These are phyloP conservation scores for Lordiphosa clarofinis DNA, from an alignment of 1,140 invertebrate species.

Conservation along the genomic window DNA sequence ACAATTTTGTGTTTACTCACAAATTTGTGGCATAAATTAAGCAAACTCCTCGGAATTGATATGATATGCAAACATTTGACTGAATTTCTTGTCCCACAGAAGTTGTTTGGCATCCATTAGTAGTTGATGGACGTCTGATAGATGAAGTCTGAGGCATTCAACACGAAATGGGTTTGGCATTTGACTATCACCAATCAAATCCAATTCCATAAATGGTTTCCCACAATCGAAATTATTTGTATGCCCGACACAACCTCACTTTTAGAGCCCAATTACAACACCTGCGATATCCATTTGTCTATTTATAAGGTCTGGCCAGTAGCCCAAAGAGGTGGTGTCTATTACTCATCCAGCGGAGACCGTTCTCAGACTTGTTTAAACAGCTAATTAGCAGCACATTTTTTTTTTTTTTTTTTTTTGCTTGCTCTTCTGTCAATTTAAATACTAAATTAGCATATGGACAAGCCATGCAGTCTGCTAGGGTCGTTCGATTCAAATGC, in stretches of 20 bases:
- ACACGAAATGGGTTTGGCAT: constrained; percentile 6
- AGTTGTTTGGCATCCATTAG: constrained; percentile 14
- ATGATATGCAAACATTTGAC: constrained; percentile 19
- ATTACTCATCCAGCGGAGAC: constrained; percentile 24
- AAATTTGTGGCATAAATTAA: constrained; percentile 15
- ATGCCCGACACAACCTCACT: constrained; percentile 42
- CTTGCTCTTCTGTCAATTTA: constrained; percentile 36
- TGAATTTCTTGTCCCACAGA: constrained; percentile 10
- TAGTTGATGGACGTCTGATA: constrained; percentile 13
- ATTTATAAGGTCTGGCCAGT: constrained; percentile 26
- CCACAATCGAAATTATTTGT: constrained; percentile 29
- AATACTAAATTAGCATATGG: constrained; percentile 62
- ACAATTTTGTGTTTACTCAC: not conserved
- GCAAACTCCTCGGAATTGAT: constrained; percentile 17
- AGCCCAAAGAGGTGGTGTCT: constrained; percentile 1
- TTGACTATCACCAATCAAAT: constrained; percentile 8
- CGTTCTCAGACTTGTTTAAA: constrained; percentile 12
- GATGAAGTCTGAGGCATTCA: not conserved
- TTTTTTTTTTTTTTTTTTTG: constrained; percentile 19
- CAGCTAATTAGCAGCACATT: constrained; percentile 40
- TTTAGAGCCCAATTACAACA: constrained; percentile 55
- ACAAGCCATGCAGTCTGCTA: constrained; percentile 60
- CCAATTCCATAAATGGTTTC: constrained; percentile 8
- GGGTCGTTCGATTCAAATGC: constrained; percentile 41
- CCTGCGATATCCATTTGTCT: constrained; percentile 35